A percentile compares a stretch with the other conserved stretches of the same genome.
Conservation (phyloP, 1,140 invertebrate species). For the Ceratosolen fusciceps region DNA sequence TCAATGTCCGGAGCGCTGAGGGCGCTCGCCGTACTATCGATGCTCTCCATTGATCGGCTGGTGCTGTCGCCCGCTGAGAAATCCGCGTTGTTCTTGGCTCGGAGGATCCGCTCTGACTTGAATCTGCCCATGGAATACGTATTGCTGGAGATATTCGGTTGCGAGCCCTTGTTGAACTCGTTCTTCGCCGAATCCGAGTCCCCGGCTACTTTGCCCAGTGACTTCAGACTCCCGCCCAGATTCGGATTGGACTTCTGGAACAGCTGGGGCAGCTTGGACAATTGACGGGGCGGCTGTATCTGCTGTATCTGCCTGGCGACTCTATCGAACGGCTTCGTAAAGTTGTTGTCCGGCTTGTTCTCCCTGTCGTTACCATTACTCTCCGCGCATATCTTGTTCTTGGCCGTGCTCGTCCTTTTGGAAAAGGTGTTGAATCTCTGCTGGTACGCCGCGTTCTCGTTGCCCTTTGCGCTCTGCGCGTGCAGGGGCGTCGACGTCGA, state of each 20-base stretch:
- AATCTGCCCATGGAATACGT: constrained; percentile 53
- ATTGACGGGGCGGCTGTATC: constrained; percentile 54
- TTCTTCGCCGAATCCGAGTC: constrained; percentile 47
- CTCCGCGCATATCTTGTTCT: constrained; percentile 47
- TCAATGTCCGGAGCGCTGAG: constrained; percentile 66
- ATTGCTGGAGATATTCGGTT: constrained; percentile 58
- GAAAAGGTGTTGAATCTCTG: constrained; percentile 58
- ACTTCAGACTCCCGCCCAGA: constrained; percentile 55
- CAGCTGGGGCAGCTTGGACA: constrained; percentile 63
- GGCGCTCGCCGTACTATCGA: constrained; percentile 66
- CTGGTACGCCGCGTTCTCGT: constrained; percentile 29
- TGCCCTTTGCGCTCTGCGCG: constrained; percentile 3
- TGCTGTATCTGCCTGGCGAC: constrained; percentile 48
- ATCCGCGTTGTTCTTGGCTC: constrained; percentile 50
- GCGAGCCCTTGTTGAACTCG: constrained; percentile 61
- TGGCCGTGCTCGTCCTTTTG: constrained; percentile 47
- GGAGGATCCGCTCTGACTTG: constrained; percentile 60
- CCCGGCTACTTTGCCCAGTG: constrained; percentile 33
- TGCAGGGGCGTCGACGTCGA: neutral
- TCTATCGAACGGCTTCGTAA: constrained; percentile 50
- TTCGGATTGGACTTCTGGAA: constrained; percentile 70
- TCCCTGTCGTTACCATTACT: constrained; percentile 31
- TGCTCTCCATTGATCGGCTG: constrained; percentile 67
- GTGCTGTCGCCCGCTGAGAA: constrained; percentile 51
- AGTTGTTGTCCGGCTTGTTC: constrained; percentile 48